Evolutionary conservation across 2,113 vertebrate genomes (phyloP), one percentile per base, ranked within the genome.

Genomic region (Gasterosteus aculeatus): DNA sequence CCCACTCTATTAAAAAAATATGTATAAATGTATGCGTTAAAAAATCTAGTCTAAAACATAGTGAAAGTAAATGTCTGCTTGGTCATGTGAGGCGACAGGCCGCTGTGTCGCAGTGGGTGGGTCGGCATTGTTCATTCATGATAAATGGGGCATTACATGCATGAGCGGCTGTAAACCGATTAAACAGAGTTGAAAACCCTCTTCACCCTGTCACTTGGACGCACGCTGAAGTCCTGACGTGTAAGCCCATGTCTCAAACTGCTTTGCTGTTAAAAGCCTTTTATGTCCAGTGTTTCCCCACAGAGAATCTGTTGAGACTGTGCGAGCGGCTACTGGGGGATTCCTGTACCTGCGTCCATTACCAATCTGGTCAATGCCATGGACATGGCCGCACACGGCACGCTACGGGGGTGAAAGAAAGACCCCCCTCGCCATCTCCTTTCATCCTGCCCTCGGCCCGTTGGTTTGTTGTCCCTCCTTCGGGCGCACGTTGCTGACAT

Each of bases 61-160:
- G 74, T 85, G 70, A 78, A 87, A 70, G 72, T 71, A 80, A 87
- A 84, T 60, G 33, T 63, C 82, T 75, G 67, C 76, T 71, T 84
- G 84, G 83, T 72, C 77, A 51, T 46, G 56, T 67, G 72, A 67
- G 46, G 14, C 33, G 7, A 22, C 19, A 10, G 57, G 75, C 69
- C 10, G 44, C 81, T 73, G 49, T 59, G 76, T 78, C 75, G 70
- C 44, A 4, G 77, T 71, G 75, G 85, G 88, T 76, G 81, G 82
- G 80, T 66, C 66, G 61, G 42, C 81, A 82, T 85, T 85, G 88
- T 90, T 85, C 89, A 86, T 80, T 87, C 68, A 88, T 87, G 83
- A 88, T 85, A 79, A 90, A 87, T 84, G 85, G 85, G 83, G 79
- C 39, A 88, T 90, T 77, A 87, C 58, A 73, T 18, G 80, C 86